A percentile compares a stretch with the other conserved stretches of the same genome.
Conservation (phyloP, 2,888 invertebrate genomes). For the Tipula helvola region DNA sequence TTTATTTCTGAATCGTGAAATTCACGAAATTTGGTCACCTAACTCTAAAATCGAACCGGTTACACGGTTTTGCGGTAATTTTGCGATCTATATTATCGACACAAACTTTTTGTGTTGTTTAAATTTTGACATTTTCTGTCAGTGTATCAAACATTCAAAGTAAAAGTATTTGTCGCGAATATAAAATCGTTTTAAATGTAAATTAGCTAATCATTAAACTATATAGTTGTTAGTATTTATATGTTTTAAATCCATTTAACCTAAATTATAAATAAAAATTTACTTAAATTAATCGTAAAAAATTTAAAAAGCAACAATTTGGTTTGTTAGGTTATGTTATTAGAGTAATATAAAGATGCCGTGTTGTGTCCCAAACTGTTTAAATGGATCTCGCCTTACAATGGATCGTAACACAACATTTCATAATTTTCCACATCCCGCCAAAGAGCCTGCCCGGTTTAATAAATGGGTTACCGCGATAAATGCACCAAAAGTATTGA, state of each 20-base stretch:
- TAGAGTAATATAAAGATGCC: not conserved
- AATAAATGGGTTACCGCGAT: not conserved
- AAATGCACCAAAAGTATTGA: slow-evolving; percentile 7
- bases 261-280: not conserved
- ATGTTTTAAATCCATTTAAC: not conserved
- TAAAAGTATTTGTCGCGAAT: not conserved
- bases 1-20: not conserved
- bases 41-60: not conserved
- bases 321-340: not conserved
- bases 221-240: too few relatives aligned
- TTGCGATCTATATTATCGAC: not conserved
- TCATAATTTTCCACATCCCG: slow-evolving; percentile 14
- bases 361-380: slow-evolving; percentile 7
- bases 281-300: not conserved
- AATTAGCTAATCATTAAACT: not conserved
- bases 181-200: not conserved
- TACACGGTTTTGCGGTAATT: not conserved
- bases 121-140: not conserved
- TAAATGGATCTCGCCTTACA: not conserved
- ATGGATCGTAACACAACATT: slow-evolving; percentile 5
- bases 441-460: not conserved
- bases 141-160: not conserved
- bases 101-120: not conserved
- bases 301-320: not conserved
- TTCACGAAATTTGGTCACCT: not conserved